These are phyloP conservation scores for Allolobophora icterica DNA, from an alignment of 2,888 invertebrate species.

Conservation along the genomic window DNA sequence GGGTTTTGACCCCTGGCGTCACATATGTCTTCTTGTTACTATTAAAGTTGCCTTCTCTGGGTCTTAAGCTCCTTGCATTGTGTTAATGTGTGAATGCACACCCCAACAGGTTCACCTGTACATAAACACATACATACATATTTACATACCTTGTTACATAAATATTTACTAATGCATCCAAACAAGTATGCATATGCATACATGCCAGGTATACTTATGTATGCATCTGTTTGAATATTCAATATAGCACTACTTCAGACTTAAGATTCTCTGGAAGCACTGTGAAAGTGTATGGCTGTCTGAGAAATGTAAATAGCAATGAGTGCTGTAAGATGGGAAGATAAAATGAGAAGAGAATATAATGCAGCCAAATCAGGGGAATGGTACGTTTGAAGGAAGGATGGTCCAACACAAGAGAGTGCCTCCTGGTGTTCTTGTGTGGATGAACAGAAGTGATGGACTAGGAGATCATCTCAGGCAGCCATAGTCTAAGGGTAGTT, in stretches of 20 bases:
- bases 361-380: not conserved
- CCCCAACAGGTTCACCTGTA: not conserved
- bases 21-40: not conserved
- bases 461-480: no score
- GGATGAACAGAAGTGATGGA: not conserved
- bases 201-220: not conserved
- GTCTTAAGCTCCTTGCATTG: not conserved
- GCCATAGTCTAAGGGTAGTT: no score
- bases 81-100: not conserved
- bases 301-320: not conserved
- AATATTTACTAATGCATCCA: not conserved
- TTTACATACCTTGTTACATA: conserved; percentile 21
- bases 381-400: not conserved
- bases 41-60: not conserved
- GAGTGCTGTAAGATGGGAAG: no score
- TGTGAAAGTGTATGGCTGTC: no score
- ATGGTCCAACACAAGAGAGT: not conserved
- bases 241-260: no score
- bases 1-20: no score
- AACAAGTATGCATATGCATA: not conserved
- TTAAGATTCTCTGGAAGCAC: no score
- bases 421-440: not conserved
- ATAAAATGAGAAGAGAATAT: not conserved
- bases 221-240: no score
- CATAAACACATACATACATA: conserved; percentile 29